Base-by-base conservation (phyloP, 2,797 vertebrate genomes). In the Oryzias sinensis region DNA sequence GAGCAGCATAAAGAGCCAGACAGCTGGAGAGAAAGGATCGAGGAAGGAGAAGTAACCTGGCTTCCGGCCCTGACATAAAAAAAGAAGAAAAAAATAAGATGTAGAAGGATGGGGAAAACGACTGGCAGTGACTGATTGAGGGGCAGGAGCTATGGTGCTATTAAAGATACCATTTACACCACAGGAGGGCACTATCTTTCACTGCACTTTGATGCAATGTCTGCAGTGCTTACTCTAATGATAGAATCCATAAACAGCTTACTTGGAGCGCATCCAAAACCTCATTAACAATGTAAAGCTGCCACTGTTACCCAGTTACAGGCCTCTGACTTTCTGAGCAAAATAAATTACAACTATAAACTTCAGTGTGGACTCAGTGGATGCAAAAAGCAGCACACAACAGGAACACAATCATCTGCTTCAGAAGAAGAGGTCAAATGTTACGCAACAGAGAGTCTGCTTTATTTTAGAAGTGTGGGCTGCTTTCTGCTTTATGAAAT, bases 31-130 rank as follows among this genome's bases (percentile, higher is more conserved):
- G 90, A 98, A 98, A 69, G 95, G 95, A 82, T 97, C 95, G 58
- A 98, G 90, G 87, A 98, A 98, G 80, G 95, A 98, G 91, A 98
- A 97, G 89, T 97, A 98, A 20, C 96, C 96, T 0, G 95, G 96
- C 84, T 96, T 97, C 59, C 95, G 93, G 58, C 95, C 95, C 96
- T 96, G 81, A 43, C 54, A 79, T 89, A 90, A 58, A 70, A 89
- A 18, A 18, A 18, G 18, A 18, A 18, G 18, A 18, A 93, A 56
- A 15, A 91, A 81, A 76, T 92, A 83, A 82, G 83, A 92, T 89
- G 63, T 11, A 49, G 14, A 65, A 56, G 53, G 51, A 68, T 45
- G 59, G 37, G 47, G 51, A 49, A 44, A 43, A 15, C 65, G 62
- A 52, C 49, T 57, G 64, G 53, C 37, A 54, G 65, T 76, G 93